Conservation (phyloP, 2,113 vertebrate species). For the Mastomys coucha region DNA sequence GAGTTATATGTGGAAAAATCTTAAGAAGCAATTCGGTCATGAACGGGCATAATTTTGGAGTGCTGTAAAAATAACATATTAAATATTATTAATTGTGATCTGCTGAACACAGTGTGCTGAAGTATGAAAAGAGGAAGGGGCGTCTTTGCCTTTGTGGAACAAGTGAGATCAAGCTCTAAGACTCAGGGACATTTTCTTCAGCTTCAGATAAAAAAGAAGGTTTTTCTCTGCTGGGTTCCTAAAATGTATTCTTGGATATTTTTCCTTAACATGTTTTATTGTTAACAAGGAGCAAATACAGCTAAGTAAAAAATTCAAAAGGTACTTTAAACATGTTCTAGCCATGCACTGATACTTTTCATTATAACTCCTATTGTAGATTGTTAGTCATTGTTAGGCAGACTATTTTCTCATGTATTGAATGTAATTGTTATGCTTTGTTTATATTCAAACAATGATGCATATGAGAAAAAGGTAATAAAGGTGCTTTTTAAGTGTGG, state of each 20-base stretch:
- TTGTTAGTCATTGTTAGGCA: not conserved
- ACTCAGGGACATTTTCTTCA: not conserved
- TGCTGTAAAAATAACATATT: constrained; percentile 32
- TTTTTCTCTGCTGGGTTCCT: not conserved
- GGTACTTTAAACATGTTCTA: not conserved
- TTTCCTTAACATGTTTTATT: not conserved
- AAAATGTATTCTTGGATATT: constrained; percentile 20
- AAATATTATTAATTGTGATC: not conserved
- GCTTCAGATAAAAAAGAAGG: not conserved
- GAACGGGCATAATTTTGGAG: not conserved
- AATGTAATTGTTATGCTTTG: not conserved
- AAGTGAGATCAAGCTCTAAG: constrained; percentile 32
- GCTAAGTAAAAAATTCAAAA: constrained; percentile 25
- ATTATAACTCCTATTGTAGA: not conserved
- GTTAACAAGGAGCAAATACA: not conserved
- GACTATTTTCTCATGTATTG: not conserved
- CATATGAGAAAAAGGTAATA: constrained; percentile 2
- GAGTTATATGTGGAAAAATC: not conserved
- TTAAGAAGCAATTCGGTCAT: not conserved
- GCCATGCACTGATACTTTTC: not conserved
- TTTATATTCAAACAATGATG: constrained; percentile 43
- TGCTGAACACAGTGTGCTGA: not conserved
- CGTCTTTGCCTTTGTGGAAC: not conserved
- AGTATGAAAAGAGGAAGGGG: not conserved
- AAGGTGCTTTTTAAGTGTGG: not conserved